phyloP scores from a whole-genome alignment of 1,140 invertebrate species.

The Pogonognathellus flavescens region DNA sequence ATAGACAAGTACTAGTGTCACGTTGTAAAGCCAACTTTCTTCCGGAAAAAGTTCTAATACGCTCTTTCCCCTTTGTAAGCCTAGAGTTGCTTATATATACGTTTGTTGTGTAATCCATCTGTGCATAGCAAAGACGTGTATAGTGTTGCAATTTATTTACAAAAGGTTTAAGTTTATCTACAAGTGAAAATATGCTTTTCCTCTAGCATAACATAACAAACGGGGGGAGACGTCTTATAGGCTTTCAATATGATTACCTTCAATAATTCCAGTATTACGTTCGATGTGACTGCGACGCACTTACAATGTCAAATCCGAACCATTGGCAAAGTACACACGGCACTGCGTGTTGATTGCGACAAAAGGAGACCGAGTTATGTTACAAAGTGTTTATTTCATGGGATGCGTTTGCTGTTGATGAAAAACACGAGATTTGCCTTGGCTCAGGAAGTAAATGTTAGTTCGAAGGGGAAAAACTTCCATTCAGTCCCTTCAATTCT shows the following conservation, averaged over 20 bases:
- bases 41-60: too few species aligned
- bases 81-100: too few species aligned
- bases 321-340: background rate
- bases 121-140: background rate
- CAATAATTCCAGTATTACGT: background rate
- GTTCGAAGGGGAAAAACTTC: conserved; percentile 11
- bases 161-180: background rate
- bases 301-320: background rate
- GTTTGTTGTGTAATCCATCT: too few species aligned
- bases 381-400: conserved; percentile 19
- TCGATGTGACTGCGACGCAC: background rate
- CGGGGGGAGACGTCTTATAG: background rate
- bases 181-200: conserved; percentile 8
- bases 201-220: background rate
- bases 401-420: background rate
- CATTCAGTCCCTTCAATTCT: conserved; percentile 44
- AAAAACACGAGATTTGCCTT: conserved; percentile 1
- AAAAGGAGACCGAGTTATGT: background rate
- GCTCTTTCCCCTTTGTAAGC: too few species aligned
- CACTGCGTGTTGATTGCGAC: too few species aligned
- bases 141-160: conserved; percentile 10
- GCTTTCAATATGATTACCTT: conserved; percentile 14
- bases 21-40: too few species aligned
- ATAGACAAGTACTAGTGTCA: too few species aligned
- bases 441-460: conserved; percentile 23